These are phyloP conservation scores for Lophochroa leadbeateri DNA, from an alignment of 2,113 vertebrate genomes.

Conservation along the genomic window DNA sequence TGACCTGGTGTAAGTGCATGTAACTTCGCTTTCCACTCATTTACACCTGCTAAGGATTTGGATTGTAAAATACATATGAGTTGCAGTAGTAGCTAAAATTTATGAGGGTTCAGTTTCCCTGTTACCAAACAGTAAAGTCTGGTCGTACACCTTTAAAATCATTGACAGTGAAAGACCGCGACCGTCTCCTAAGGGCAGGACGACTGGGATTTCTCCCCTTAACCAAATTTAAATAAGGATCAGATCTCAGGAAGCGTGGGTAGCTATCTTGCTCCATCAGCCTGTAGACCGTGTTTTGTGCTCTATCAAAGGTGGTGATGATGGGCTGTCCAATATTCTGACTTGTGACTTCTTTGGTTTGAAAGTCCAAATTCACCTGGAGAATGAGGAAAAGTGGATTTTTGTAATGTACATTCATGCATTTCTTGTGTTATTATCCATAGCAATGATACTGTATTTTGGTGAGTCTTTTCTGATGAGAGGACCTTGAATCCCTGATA, in stretches of 20 bases:
- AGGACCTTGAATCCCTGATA: background rate
- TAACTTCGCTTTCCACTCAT: background rate
- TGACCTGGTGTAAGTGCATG: background rate
- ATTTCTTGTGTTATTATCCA: background rate
- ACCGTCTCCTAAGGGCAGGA: slow-evolving; percentile 83
- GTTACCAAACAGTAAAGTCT: slow-evolving; percentile 74
- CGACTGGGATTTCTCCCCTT: slow-evolving; percentile 69
- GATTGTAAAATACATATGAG: accelerated
- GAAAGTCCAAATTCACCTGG: slow-evolving; percentile 81
- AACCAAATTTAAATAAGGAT: slow-evolving; percentile 81
- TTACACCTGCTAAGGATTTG: background rate
- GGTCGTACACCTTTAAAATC: slow-evolving; percentile 80
- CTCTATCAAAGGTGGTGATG: slow-evolving; percentile 80
- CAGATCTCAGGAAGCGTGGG: slow-evolving; percentile 87
- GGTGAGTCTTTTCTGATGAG: background rate
- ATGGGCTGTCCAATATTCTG: background rate
- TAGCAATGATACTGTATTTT: background rate
- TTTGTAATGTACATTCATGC: background rate
- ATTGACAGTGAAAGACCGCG: slow-evolving; percentile 87
- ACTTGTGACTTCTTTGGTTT: slow-evolving; percentile 31
- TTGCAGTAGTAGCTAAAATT: background rate
- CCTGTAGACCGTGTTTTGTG: slow-evolving; percentile 85
- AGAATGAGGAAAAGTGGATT: background rate
- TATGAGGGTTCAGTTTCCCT: background rate
- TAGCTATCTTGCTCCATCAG: slow-evolving; percentile 98